Percentiles rank a stretch among this genome's conserved stretches.
These are phyloP conservation scores for Drosophila macrospina DNA, from an alignment of 2,888 invertebrate species.

Conservation along the genomic window DNA sequence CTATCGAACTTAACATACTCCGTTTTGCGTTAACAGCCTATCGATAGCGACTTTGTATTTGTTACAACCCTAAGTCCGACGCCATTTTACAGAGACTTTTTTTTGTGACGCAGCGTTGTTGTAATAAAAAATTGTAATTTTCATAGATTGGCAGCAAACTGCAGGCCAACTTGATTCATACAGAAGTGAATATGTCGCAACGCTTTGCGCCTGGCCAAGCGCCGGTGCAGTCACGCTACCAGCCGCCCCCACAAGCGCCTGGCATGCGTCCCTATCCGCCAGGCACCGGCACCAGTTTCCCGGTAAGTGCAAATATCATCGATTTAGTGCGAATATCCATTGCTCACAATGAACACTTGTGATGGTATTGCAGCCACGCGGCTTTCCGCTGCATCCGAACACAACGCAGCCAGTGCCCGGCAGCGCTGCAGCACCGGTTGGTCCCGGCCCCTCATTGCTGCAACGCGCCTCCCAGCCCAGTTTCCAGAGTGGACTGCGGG, in stretches of 20 bases:
- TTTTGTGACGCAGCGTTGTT: slow-evolving; percentile 72
- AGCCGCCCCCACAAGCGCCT: slow-evolving; percentile 83
- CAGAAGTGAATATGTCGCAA: slow-evolving; percentile 77
- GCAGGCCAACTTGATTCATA: slow-evolving; percentile 15
- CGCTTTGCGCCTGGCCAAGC: slow-evolving; percentile 83
- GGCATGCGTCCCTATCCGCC: slow-evolving; percentile 85
- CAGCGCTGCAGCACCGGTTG: slow-evolving; percentile 84
- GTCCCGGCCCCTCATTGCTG: slow-evolving; percentile 86
- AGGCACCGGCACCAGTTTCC: slow-evolving; percentile 88
- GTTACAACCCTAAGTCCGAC: slow-evolving; percentile 55
- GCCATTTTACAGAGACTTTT: slow-evolving; percentile 66
- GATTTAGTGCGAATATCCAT: no score
- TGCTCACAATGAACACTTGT: background rate
- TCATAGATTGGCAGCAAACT: slow-evolving; percentile 17
- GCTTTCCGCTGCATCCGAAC: slow-evolving; percentile 87
- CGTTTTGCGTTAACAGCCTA: slow-evolving; percentile 4
- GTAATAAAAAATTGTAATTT: slow-evolving; percentile 47
- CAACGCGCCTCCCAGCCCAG: slow-evolving; percentile 86
- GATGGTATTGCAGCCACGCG: slow-evolving; percentile 86
- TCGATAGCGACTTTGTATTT: slow-evolving; percentile 7
- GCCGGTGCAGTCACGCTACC: slow-evolving; percentile 84
- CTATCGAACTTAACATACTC: background rate
- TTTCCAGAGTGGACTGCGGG: slow-evolving; percentile 87
- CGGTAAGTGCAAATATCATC: slow-evolving; percentile 87
- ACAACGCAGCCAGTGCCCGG: slow-evolving; percentile 87